Evolutionary conservation across 2,797 vertebrate genomes (phyloP), one percentile per base, ranked within the genome.

Genomic region (Sebastes itinus): DNA sequence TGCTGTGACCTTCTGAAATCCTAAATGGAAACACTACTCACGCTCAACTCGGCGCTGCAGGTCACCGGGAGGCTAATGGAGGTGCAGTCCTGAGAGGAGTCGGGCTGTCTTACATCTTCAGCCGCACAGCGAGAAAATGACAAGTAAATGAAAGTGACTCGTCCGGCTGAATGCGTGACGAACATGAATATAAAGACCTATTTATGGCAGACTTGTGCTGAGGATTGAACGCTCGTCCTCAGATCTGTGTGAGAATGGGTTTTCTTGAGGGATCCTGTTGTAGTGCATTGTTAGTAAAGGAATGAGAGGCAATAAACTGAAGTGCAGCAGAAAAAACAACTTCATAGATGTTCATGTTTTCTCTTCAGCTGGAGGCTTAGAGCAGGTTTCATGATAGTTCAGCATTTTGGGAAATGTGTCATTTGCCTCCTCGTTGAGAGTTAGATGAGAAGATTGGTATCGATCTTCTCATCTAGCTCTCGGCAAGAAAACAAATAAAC

Each of bases 21-120:
- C 78, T 59, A 54, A 78, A 78, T 70, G 64, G 61, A 78, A 77
- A 75, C 55, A 49, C 1, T 5, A n/a, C 72, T 58, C 28, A 38
- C n/a, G 72, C 72, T 74, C 12, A 28, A 27, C 49, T 74, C 18
- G 1, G 12, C 3, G 6, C 72, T 49, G 68, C 73, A 75, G 62
- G 87, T 89, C 67, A 67, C 25, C 1, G 61, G 62, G 28, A 75
- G 80, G 78, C 59, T 85, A 84, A 88, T 87, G 72, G 77, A 82
- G 69, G 75, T 55, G 72, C 12, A 46, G 72, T 56, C 70, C 72
- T 67, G 66, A 33, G 77, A 42, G 63, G 72, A 82, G 72, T 2
- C 2, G 56, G 0, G 63, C 59, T 2, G 59, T 66, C 75, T 78
- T 35, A 82, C 32, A 82, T 79, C 78, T 62, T 61, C 67, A 22